phyloP scores from a whole-genome alignment of 2,113 vertebrate species.

The Atrichornis clamosus region DNA sequence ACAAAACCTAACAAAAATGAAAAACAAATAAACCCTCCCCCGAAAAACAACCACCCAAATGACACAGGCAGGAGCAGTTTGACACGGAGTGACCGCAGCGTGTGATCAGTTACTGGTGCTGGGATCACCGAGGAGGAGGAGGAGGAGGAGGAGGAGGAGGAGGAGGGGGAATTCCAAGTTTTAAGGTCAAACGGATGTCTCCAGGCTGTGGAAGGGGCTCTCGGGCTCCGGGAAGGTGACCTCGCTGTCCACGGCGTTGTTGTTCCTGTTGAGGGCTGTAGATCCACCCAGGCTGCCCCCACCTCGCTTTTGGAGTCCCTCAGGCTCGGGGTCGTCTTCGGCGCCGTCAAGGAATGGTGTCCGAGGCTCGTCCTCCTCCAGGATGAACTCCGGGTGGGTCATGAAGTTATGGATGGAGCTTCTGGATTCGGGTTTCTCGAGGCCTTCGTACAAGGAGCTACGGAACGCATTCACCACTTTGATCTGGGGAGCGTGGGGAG shows the following conservation, averaged over 20 bases:
- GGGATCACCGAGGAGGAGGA: neutral
- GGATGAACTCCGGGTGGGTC: slow-evolving; percentile 90
- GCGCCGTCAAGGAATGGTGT: slow-evolving; percentile 78
- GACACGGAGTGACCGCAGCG: slow-evolving; percentile 33
- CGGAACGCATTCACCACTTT: slow-evolving; percentile 98
- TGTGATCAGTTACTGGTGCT: slow-evolving; percentile 50
- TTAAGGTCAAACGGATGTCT: slow-evolving; percentile 77
- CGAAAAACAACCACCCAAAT: neutral
- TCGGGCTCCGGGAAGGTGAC: slow-evolving; percentile 46
- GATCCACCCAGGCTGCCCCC: slow-evolving; percentile 30
- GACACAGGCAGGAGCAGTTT: slow-evolving; percentile 56
- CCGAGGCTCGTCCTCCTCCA: slow-evolving; percentile 84
- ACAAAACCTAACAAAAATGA: neutral
- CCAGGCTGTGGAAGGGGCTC: slow-evolving; percentile 74
- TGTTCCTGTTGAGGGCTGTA: slow-evolving; percentile 69
- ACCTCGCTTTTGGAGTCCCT: slow-evolving; percentile 44
- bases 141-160: neutral
- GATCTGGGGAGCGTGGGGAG: slow-evolving; percentile 77
- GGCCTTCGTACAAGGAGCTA: slow-evolving; percentile 87
- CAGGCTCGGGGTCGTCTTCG: slow-evolving; percentile 75
- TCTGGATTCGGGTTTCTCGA: slow-evolving; percentile 88
- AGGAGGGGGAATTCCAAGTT: neutral
- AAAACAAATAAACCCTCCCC: neutral
- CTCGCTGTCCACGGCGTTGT: slow-evolving; percentile 73
- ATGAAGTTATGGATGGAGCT: slow-evolving; percentile 98